phyloP scores from a whole-genome alignment of 2,797 vertebrate species.

The Pseudochaenichthys georgianus region DNA sequence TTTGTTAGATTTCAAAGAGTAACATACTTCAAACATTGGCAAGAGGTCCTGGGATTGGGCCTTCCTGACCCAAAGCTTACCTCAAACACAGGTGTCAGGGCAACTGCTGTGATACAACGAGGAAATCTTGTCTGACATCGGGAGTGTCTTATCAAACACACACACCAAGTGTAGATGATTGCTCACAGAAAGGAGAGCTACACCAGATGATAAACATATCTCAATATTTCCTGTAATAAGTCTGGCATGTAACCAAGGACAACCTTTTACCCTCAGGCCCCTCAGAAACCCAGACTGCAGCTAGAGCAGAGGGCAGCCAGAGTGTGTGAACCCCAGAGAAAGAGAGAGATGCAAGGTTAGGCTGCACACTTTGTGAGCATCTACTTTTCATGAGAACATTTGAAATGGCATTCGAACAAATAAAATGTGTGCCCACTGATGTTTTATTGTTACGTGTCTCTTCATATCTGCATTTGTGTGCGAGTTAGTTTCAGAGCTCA shows the following conservation, averaged over 20 bases:
- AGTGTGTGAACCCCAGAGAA: conserved; percentile 43
- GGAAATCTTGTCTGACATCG: conserved; percentile 43
- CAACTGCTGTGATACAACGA: conserved; percentile 34
- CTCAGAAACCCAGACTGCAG: conserved; percentile 49
- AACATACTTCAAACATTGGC: conserved; percentile 60
- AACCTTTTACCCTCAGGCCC: conserved; percentile 56
- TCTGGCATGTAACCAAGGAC: conserved; percentile 74
- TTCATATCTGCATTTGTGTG: too few relatives aligned
- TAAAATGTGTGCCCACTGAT: too few relatives aligned
- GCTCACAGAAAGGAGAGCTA: conserved; percentile 49
- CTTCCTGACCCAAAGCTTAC: conserved; percentile 64
- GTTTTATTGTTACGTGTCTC: too few relatives aligned
- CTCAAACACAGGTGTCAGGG: conserved; percentile 75
- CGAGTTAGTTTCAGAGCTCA: conserved; percentile 3
- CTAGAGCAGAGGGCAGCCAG: conserved; percentile 42
- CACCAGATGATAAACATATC: conserved; percentile 68
- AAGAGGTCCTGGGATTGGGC: conserved; percentile 20
- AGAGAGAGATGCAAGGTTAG: conserved; percentile 21
- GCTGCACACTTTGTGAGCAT: conserved; percentile 28
- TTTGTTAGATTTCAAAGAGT: conserved; percentile 60
- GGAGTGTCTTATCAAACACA: conserved; percentile 26
- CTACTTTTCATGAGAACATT: conserved; percentile 4
- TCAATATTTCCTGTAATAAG: conserved; percentile 71
- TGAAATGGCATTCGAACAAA: background rate
- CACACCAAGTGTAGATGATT: conserved; percentile 33